Evolutionary conservation across 2,113 vertebrate genomes (phyloP).

Genomic region (Takifugu flavidus): DNA sequence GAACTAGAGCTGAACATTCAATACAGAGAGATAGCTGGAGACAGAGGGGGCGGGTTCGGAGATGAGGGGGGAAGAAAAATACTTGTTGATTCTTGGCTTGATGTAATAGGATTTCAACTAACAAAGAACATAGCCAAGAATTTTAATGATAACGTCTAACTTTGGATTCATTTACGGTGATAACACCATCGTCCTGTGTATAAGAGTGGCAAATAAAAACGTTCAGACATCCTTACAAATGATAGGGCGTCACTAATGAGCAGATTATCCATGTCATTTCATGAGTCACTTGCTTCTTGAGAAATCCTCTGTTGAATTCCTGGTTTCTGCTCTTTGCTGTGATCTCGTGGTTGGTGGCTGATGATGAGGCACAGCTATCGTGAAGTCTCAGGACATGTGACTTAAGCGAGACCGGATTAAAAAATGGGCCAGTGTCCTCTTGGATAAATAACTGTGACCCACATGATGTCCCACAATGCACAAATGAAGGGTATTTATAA

Average conservation of each 20-base stretch:
- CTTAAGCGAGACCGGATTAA: conserved; percentile 34
- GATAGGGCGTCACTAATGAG: conserved; percentile 34
- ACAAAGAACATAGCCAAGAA: conserved; percentile 1
- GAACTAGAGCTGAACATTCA: conserved; percentile 59
- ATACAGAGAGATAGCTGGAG: conserved; percentile 36
- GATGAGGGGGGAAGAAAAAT: conserved; percentile 23
- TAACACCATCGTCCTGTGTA: background rate
- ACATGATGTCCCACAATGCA: conserved; percentile 46
- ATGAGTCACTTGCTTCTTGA: conserved; percentile 32
- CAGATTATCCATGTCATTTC: conserved; percentile 44
- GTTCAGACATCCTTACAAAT: conserved; percentile 21
- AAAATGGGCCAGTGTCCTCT: conserved; percentile 48
- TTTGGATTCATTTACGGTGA: background rate
- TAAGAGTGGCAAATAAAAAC: conserved; percentile 18
- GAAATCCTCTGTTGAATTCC: conserved; percentile 33
- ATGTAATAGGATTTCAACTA: conserved; percentile 16
- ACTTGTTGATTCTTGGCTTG: conserved; percentile 32
- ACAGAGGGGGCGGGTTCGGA: conserved; percentile 24
- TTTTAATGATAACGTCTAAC: conserved; percentile 9
- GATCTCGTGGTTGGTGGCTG: conserved; percentile 65
- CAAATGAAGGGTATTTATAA: conserved; percentile 26
- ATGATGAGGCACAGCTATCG: conserved; percentile 46
- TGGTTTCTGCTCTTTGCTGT: conserved; percentile 33
- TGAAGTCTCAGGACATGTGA: conserved; percentile 67
- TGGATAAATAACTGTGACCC: conserved; percentile 49